Evolutionary conservation across 1,140 invertebrate species (phyloP), one percentile per base, ranked within the genome.

Genomic region (Atta colombica): DNA sequence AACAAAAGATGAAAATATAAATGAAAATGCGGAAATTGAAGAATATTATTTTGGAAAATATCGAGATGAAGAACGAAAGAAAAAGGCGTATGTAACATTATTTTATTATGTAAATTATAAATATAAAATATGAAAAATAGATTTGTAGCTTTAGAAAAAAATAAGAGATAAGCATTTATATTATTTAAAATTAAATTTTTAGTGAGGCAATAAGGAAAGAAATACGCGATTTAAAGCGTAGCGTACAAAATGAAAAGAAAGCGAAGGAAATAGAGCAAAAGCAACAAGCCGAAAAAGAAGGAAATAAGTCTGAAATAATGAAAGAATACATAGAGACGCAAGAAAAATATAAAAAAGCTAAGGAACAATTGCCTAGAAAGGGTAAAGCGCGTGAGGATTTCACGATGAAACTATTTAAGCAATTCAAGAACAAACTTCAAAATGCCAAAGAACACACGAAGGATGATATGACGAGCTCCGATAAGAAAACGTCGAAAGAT

Each of bases 351-450:
- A 97, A 97, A 95, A 95, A 96, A 87, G 95, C 96, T 85, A 96
- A 97, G 92, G 95, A 97, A 86, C 95, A 97, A 88, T 92, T 97
- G 68, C 96, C 97, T 3, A 97, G 97, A 89, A 98, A 98, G 94
- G 97, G 96, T 96, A 91, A 92, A 77, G 93, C 92, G 0, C 92
- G 97, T 61, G 97, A 98, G 94, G 94, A 96, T 87, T 97, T 97
- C 88, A 99, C 98, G 0, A 94, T 99, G 65, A 95, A 97, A 53
- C 92, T 99, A 39, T 94, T 99, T 60, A 96, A 97, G 0, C 98
- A 98, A 94, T 99, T 99, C 92, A 97, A 97, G 93, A 96, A 95
- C 3, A 98, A 98, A 95, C 94, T 99, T 35, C 95, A 96, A 65
- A 95, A 95, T 4, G 96, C 96, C 0, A 97, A 97, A 92, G 96